A percentile compares a stretch with the other conserved stretches of the same genome.
These are phyloP conservation scores for Aspidiotus rigidus DNA, from an alignment of 2,888 invertebrate species.

Conservation along the genomic window DNA sequence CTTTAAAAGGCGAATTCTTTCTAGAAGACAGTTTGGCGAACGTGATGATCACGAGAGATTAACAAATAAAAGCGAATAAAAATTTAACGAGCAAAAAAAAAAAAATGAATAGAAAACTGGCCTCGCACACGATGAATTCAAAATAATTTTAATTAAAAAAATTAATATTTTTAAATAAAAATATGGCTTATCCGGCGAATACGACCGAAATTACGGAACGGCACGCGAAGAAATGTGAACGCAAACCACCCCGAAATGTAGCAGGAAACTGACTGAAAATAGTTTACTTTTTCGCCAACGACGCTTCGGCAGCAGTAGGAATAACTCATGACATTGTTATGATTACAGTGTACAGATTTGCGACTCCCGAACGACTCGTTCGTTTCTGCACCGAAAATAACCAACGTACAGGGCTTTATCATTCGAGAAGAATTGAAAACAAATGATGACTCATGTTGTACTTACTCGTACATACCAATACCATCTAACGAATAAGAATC, in stretches of 20 bases:
- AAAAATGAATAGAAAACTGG: slow-evolving; percentile 13
- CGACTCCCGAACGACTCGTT: slow-evolving; percentile 30
- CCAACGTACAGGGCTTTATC: too few species aligned
- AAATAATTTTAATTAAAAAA: not conserved
- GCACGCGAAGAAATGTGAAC: slow-evolving; percentile 1
- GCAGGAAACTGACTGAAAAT: slow-evolving; percentile 22
- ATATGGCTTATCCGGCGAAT: not conserved
- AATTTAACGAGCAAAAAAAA: slow-evolving; percentile 3
- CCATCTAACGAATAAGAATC: too few species aligned
- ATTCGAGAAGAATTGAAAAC: too few species aligned
- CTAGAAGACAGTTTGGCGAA: slow-evolving; percentile 33
- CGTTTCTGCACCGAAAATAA: slow-evolving; percentile 6
- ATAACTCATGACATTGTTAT: slow-evolving; percentile 11
- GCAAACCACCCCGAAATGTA: slow-evolving; percentile 13
- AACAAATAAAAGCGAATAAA: not conserved
- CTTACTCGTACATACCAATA: too few species aligned
- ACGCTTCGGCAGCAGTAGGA: slow-evolving; percentile 21
- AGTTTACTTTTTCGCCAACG: not conserved
- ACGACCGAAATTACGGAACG: slow-evolving; percentile 18
- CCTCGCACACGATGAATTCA: not conserved
- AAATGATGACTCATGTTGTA: too few species aligned
- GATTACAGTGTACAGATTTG: slow-evolving; percentile 16
- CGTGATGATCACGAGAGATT: slow-evolving; percentile 13
- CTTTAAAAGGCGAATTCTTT: slow-evolving; percentile 31
- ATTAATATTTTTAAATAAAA: not conserved